Evolutionary conservation across 2,113 vertebrate genomes (phyloP), one percentile per base, ranked within the genome.

Genomic region (Anser cygnoides): DNA sequence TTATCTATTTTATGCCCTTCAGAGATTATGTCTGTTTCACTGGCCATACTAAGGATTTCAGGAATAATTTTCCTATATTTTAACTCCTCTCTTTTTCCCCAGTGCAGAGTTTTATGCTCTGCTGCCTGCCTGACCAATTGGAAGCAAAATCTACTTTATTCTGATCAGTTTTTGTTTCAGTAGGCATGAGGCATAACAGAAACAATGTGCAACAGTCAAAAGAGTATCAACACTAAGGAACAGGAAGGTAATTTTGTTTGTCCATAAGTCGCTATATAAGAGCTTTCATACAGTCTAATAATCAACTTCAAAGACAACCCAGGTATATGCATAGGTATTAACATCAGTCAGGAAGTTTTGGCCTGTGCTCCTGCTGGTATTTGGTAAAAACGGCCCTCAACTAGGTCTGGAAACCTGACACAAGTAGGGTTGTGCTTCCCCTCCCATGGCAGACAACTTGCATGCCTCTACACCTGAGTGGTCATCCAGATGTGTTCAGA

Each of bases 71-170:
- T 63, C 58, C 65, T 58, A 22, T 52, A 58, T 54, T 73, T 91
- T 33, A n/a, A 5, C 41, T 85, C 21, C 80, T 71, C 14, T 67
- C 6, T 54, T 86, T 75, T 68, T 25, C 14, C 14, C 31, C 2
- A 2, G 37, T 37, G 59, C 21, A 61, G 31, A 71, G 29, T 75
- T 85, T 87, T 70, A 78, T 44, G 31, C 6, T 80, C 52, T 77
- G 65, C 50, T 63, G 28, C 52, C 68, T 89, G n/a, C 33, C 58
- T 35, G 20, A 79, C 58, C 11, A 73, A 31, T 44, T 74, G 37
- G 52, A 87, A 87, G 35, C 17, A 92, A 81, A 79, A 96, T 44
- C 65, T 82, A 22, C 37, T 86, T 91, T 80, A 76, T 73, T 93
- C 67, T 87, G 52, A 82, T 11, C 16, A 23, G 61, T 31, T 1